Percentiles rank a stretch among this genome's conserved stretches.
phyloP scores from a whole-genome alignment of 2,797 vertebrate genomes.

The Miichthys miiuy region DNA sequence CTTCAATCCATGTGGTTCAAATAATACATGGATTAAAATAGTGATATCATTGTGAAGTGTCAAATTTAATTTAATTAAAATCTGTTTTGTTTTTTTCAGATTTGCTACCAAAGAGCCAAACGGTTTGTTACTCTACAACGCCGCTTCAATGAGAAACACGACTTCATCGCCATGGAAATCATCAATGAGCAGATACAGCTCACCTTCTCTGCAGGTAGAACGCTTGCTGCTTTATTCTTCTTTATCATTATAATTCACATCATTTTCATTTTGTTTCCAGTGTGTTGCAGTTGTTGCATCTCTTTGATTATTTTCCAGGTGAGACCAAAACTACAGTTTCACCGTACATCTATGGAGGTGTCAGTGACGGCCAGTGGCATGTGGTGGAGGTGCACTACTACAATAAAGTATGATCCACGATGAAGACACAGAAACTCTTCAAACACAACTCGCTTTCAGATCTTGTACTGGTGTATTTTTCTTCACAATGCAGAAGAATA shows the following conservation, averaged over 20 bases:
- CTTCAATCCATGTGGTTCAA: not conserved
- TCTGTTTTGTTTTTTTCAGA: constrained; percentile 72
- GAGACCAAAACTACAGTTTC: constrained; percentile 93
- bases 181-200: constrained; percentile 93
- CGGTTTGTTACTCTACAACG: constrained; percentile 94
- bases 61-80: not conserved
- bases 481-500: not conserved
- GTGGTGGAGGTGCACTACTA: constrained; percentile 93
- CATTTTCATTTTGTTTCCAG: not conserved
- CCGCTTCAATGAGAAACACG: constrained; percentile 96
- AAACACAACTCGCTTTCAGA: not conserved
- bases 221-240: not conserved
- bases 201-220: constrained; percentile 91
- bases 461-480: not conserved
- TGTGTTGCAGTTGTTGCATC: constrained; percentile 13
- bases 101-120: constrained; percentile 92
- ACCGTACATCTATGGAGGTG: constrained; percentile 89
- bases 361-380: constrained; percentile 97
- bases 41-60: not conserved
- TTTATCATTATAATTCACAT: not conserved
- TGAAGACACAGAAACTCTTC: not conserved
- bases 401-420: constrained; percentile 88
- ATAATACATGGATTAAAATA: not conserved
- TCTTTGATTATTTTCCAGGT: constrained; percentile 77
- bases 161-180: constrained; percentile 96